Evolutionary conservation across 2,113 vertebrate species (phyloP).

Genomic region (Astatoreochromis straeleni): DNA sequence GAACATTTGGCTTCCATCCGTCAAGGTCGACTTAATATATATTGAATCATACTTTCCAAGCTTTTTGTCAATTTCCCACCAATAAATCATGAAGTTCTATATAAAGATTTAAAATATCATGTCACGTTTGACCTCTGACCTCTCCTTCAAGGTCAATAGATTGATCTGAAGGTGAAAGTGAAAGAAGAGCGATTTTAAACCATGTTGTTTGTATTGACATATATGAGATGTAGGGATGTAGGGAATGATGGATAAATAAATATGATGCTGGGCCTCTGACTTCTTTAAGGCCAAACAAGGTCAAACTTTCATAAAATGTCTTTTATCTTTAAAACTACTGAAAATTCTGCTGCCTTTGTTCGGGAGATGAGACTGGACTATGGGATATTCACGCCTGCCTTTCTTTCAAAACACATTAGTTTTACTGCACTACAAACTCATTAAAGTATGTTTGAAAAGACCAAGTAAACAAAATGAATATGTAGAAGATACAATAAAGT

Average conservation of each 20-base stretch:
- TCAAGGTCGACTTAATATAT: not conserved
- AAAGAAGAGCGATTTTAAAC: not conserved
- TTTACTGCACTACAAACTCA: not conserved
- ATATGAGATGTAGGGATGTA: not conserved
- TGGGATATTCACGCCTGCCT: not conserved
- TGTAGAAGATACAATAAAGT: not conserved
- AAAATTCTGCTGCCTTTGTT: not conserved
- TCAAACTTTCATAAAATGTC: not conserved
- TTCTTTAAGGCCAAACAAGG: not conserved
- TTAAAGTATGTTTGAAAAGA: not conserved
- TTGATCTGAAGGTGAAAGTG: not conserved
- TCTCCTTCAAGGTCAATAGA: not conserved
- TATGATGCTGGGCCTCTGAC: not conserved
- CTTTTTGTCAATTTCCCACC: not conserved
- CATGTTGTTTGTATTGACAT: not conserved
- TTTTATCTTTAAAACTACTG: not conserved
- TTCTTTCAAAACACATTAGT: not conserved
- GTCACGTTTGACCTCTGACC: not conserved
- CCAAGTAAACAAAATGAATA: not conserved
- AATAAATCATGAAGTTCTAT: not conserved
- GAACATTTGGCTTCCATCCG: not conserved
- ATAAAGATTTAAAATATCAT: not conserved
- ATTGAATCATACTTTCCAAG: not conserved
- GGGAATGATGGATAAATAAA: not conserved
- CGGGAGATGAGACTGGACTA: not conserved